These are phyloP conservation scores for Serranus cabrilla DNA, from an alignment of 2,797 vertebrate genomes.

Conservation along the genomic window DNA sequence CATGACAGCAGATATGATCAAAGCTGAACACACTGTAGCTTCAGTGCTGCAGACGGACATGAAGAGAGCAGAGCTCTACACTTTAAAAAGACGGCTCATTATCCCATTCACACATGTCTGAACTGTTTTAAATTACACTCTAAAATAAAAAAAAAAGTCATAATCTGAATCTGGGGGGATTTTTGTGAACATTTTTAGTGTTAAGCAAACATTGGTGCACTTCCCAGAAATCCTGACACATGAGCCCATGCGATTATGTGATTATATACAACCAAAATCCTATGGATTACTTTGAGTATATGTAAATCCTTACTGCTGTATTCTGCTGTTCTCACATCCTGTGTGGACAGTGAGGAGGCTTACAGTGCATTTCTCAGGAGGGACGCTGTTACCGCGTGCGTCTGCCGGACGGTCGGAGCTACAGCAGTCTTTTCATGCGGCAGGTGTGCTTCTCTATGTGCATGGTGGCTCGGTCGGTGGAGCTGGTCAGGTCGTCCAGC, in stretches of 20 bases:
- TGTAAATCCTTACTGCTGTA: conserved; percentile 11
- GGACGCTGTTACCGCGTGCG: neutral
- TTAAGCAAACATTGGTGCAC: neutral
- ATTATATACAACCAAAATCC: conserved; percentile 13
- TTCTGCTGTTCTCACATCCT: conserved; percentile 26
- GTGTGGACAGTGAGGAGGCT: conserved; percentile 34
- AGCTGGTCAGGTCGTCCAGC: conserved; percentile 87
- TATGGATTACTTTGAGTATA: conserved; percentile 15
- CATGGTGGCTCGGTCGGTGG: conserved; percentile 88
- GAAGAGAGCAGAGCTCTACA: neutral
- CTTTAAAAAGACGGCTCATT: neutral
- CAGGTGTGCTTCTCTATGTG: conserved; percentile 90
- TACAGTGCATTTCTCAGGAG: conserved; percentile 33
- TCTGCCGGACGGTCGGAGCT: conserved; percentile 51
- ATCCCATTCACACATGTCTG: neutral
- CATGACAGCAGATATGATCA: neutral
- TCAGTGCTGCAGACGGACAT: neutral
- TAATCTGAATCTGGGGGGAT: neutral
- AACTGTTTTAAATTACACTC: conserved; percentile 3
- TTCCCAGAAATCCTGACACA: conserved; percentile 8
- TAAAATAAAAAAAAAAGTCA: neutral
- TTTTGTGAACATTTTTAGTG: neutral
- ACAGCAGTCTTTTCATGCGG: conserved; percentile 90
- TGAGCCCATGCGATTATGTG: neutral
- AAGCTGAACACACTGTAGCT: neutral